Evolutionary conservation across 1,140 invertebrate species (phyloP).

Genomic region (Ridgeia piscesae): DNA sequence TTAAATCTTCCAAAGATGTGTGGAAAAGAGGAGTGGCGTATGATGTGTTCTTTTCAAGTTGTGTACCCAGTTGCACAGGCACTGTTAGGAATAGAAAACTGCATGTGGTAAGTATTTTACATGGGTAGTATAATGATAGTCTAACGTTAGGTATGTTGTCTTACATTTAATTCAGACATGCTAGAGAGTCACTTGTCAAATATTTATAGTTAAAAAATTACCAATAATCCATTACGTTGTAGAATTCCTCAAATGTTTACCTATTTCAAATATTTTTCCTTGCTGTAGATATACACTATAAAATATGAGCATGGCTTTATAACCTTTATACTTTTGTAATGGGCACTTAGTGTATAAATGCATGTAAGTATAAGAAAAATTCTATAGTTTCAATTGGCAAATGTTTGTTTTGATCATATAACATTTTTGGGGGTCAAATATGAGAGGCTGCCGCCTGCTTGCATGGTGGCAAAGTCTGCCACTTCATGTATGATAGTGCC

Average conservation of each 20-base stretch:
- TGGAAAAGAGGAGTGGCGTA: no score
- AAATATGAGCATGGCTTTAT: not conserved
- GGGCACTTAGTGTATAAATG: not conserved
- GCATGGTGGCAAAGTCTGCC: not conserved
- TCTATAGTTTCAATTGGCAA: not conserved
- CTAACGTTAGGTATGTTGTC: not conserved
- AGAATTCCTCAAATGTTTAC: not conserved
- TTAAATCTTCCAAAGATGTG: not conserved
- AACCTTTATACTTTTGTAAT: not conserved
- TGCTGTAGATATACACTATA: not conserved
- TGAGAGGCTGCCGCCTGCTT: not conserved
- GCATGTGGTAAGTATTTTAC: not conserved
- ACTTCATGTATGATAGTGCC: not conserved
- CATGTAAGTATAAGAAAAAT: not conserved
- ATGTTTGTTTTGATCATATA: constrained; percentile 2
- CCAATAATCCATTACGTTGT: no score
- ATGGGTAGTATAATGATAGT: not conserved
- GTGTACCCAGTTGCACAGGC: not conserved
- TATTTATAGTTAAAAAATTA: not conserved
- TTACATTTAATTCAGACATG: not conserved
- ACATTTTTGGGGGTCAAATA: not conserved
- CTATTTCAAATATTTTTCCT: not conserved
- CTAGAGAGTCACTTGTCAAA: not conserved
- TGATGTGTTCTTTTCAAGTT: not conserved
- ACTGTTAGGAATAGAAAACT: not conserved